Percentiles rank a stretch among this genome's conserved stretches.
Evolutionary conservation across 2,797 vertebrate species (phyloP).

Genomic region (Cetoscarus ocellatus): DNA sequence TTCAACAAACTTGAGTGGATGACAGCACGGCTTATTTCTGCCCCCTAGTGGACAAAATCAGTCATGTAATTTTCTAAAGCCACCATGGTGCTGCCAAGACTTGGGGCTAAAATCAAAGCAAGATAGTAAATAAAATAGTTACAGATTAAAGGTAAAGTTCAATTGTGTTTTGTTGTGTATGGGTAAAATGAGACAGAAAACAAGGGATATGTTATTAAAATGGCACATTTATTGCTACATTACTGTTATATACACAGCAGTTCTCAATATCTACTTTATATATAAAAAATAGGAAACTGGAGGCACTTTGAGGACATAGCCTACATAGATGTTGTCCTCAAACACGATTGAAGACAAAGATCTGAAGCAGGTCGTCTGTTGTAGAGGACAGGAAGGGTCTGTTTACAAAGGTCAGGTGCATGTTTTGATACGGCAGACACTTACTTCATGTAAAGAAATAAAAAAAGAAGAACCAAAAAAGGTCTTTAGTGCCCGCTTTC

Average conservation of each 20-base stretch:
- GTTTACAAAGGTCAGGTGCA: constrained; percentile 48
- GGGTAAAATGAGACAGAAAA: constrained; percentile 68
- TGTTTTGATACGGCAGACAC: constrained; percentile 60
- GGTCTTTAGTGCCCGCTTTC: constrained; percentile 56
- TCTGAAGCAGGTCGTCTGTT: constrained; percentile 73
- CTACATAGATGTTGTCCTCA: constrained; percentile 82
- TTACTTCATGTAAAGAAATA: constrained; percentile 55
- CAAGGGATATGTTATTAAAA: constrained; percentile 87
- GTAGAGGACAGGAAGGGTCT: constrained; percentile 59
- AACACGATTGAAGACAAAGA: constrained; percentile 79
- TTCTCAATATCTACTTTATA: constrained; percentile 93
- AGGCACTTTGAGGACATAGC: constrained; percentile 94
- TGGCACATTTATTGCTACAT: constrained; percentile 97
- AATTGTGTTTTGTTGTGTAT: constrained; percentile 5
- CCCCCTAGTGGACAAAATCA: not conserved
- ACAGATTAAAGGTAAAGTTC: not conserved
- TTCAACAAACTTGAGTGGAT: not conserved
- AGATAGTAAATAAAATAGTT: not conserved
- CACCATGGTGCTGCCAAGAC: too few species aligned
- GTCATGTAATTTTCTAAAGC: too few species aligned
- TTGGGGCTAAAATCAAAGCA: too few species aligned
- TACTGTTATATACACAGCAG: constrained; percentile 96
- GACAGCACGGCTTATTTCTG: constrained; percentile 2
- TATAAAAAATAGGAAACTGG: constrained; percentile 90
- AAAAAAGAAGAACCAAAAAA: constrained; percentile 40